Evolutionary conservation across 2,888 invertebrate species (phyloP), one percentile per base, ranked within the genome.

Genomic region (Ichneumon xanthorius): DNA sequence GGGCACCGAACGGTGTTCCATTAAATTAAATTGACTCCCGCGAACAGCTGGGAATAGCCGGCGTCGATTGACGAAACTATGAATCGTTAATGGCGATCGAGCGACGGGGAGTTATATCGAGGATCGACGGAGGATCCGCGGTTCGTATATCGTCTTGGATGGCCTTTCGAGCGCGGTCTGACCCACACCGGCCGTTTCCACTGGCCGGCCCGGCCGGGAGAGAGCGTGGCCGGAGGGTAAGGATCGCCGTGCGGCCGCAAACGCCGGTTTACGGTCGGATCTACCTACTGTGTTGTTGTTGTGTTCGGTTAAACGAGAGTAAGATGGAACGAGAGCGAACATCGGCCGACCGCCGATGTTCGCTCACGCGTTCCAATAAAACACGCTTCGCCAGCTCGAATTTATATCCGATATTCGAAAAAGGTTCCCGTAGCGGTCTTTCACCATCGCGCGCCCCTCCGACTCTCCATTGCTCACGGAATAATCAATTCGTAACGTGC

Each of bases 381-480:
- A 76, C 76, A 81, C 81, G 76, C 67, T 76, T 61, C 81, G 70
- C 40, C 76, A 63, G 55, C 26, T 76, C 81, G 75, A 30, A 81
- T 58, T 73, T 75, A 45, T 58, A 68, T 75, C 73, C 48, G 58
- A 81, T 75, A 61, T 61, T 75, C 58, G 75, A 58, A 37, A 70
- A 68, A 48, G 45, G 16, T 61, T 63, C 37, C 33, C 19, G 22
- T 16, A 53, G 19, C 19, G 33, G 19, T 53, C 4, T 73, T 16
- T n/a, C 19, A 37, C 45, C 50, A 61, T 71, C 37, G 70, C 71
- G 37, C 55, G 16, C 58, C 67, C 22, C 80, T 68, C 72, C 33
- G 45, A 61, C 45, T 80, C 80, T 55, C 61, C 61, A 61, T 68
- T 75, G 48, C 58, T 73, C 58, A 53, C 55, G 48, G 7, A 16